A percentile compares a stretch with the other conserved stretches of the same genome.
phyloP scores from a whole-genome alignment of 2,113 vertebrate genomes.

The Psettodes erumei region DNA sequence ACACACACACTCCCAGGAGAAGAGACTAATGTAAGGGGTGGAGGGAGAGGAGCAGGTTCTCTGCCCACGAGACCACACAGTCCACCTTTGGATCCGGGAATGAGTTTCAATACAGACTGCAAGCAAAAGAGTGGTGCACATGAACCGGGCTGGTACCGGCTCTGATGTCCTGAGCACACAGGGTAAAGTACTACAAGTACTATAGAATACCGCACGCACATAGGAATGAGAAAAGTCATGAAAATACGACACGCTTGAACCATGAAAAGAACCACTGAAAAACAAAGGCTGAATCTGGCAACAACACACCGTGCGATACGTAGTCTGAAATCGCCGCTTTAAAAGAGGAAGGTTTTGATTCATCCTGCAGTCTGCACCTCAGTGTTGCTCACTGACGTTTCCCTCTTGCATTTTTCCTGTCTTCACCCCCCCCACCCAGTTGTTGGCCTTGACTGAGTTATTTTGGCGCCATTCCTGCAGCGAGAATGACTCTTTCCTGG shows the following conservation, averaged over 20 bases:
- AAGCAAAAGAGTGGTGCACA: constrained; percentile 14
- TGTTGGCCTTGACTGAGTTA: constrained; percentile 19
- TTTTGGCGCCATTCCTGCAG: constrained; percentile 33
- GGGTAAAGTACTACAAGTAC: background rate
- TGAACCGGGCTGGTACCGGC: constrained; percentile 15
- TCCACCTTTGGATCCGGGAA: constrained; percentile 37
- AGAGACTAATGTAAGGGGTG: constrained; percentile 45
- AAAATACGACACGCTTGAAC: background rate
- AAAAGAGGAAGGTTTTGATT: constrained; percentile 6
- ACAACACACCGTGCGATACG: background rate
- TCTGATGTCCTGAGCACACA: background rate
- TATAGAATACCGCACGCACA: background rate
- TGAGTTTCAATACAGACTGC: constrained; percentile 23
- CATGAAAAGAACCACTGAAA: background rate
- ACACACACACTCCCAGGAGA: constrained; percentile 50
- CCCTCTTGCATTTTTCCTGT: background rate
- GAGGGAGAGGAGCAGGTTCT: constrained; percentile 51
- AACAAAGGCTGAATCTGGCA: background rate
- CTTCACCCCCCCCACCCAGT: background rate
- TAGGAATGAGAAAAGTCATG: background rate
- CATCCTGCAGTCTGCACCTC: background rate
- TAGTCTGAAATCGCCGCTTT: no score
- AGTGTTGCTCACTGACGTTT: constrained; percentile 5
- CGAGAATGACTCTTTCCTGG: constrained; percentile 46
- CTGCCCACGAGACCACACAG: constrained; percentile 27